Evolutionary conservation across 2,888 invertebrate species (phyloP), one percentile per base, ranked within the genome.

Genomic region (Nomada fabriciana): DNA sequence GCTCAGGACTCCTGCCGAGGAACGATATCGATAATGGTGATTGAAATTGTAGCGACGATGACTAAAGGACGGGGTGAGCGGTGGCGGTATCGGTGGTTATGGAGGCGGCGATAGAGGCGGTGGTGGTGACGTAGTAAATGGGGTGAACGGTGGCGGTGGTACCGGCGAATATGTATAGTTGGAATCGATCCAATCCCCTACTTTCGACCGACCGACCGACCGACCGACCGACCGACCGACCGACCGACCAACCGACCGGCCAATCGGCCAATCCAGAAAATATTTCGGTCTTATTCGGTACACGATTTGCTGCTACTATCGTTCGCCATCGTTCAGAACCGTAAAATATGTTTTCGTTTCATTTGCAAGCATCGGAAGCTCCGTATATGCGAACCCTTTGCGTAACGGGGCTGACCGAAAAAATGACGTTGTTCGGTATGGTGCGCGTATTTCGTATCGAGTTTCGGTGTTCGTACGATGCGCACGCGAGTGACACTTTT

Each of bases 101-200:
- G 55, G 25, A 42, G 43, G 36, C 13, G 13, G 78, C 29, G 65
- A 47, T 79, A 72, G 76, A 63, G 85, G 86, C 82, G 84, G 84
- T 70, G 70, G 65, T 29, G 53, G 59, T 60, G 59, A 47, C 47
- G 55, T 42, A 47, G 69, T 2, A 52, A 69, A 47, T 23, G 55
- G n/a, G 25, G 60, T 43, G 25, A 18, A 73, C 59, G 65, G 47
- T 60, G 82, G 76, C 50, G 53, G 55, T 67, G 55, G 69, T 79
- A 73, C 82, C 80, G 85, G 73, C 80, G 84, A 85, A 88, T 86
- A n/a, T n/a, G n/a, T n/a, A 84, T 89, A 82, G 89, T 89, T 87
- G 85, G 90, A 78, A 91, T 91, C 92, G 91, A 91, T 91, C 90
- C 88, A 82, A 83, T 86, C 85, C 88, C 87, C 85, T 85, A 85